Evolutionary conservation across 2,113 vertebrate species (phyloP), one percentile per base, ranked within the genome.

Genomic region (Tachycineta bicolor): DNA sequence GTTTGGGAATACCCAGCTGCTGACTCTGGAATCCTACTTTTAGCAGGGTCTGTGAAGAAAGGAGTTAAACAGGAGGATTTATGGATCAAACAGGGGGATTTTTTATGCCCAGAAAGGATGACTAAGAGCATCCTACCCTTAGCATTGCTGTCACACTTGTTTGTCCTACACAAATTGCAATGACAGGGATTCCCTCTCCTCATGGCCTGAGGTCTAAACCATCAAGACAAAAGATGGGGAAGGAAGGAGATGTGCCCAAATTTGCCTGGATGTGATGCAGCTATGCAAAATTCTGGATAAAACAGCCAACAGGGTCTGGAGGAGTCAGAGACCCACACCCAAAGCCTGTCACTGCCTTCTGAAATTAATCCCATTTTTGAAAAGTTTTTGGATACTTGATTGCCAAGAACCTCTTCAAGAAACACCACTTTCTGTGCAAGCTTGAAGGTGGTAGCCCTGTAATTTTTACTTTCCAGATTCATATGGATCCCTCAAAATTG

Each of bases 1-100:
- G 77, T 86, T 95, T 3, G 19, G 88, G 88, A 96, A 95, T 90
- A 96, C 34, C 43, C 64, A 73, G 68, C 55, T 92, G 92, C 90
- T 86, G 76, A 85, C 29, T 86, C 71, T 62, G 60, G 75, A 80
- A 26, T 58, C 59, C 83, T 70, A 43, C 46, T 73, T 65, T 83
- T 90, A 81, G 53, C 74, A 60, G 81, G 56, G 78, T 59, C 47
- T 2, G 1, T 34, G 60, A 79, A 71, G n/a, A 73, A 83, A 83
- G 39, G 34, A 87, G 65, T 43, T 64, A 60, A 49, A 77, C 17
- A 58, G 70, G 62, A 83, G 26, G 50, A 65, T 53, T 74, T 44
- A 74, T 69, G 55, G 55, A 62, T 34, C 59, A 41, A 41, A 80
- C 5, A 34, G 53, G 70, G 33, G 10, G 15, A 46, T 58, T 74